Percentiles rank a stretch among this genome's conserved stretches.
Conservation (phyloP, 2,888 invertebrate genomes). For the Nomada fucata region DNA sequence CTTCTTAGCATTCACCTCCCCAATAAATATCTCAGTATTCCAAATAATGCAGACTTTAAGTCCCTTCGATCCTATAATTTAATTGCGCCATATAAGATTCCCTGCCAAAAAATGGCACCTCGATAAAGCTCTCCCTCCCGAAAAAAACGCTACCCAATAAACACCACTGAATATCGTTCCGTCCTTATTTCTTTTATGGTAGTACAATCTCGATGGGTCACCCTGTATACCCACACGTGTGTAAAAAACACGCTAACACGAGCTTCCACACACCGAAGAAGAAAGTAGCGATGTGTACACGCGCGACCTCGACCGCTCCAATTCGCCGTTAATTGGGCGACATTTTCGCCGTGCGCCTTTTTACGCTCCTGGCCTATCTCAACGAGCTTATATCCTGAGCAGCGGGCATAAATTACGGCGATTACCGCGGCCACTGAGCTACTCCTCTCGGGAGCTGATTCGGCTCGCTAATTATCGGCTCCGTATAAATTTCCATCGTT, state of each 20-base stretch:
- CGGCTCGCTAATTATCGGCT: slow-evolving; percentile 79
- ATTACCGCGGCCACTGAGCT: slow-evolving; percentile 73
- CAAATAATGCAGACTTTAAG: no score
- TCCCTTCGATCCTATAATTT: no score
- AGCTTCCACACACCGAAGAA: slow-evolving; percentile 34
- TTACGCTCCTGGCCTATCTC: slow-evolving; percentile 74
- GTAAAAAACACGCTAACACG: slow-evolving; percentile 32
- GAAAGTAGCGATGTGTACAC: slow-evolving; percentile 40
- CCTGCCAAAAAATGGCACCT: not conserved
- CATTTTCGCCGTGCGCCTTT: slow-evolving; percentile 78
- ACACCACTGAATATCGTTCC: not conserved
- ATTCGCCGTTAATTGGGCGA: slow-evolving; percentile 82
- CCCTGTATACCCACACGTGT: slow-evolving; percentile 43
- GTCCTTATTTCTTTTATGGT: not conserved
- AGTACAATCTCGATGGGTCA: slow-evolving; percentile 37
- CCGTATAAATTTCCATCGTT: slow-evolving; percentile 77
- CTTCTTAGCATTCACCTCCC: no score
- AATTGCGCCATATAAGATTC: not conserved
- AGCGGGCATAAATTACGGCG: slow-evolving; percentile 80
- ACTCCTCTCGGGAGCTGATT: slow-evolving; percentile 64
- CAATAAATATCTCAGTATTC: no score
- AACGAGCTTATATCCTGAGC: slow-evolving; percentile 76
- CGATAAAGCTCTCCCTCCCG: not conserved
- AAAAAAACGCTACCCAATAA: not conserved
- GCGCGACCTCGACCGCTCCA: slow-evolving; percentile 78